Evolutionary conservation across 2,113 vertebrate genomes (phyloP).

Genomic region (Plestiodon gilberti): DNA sequence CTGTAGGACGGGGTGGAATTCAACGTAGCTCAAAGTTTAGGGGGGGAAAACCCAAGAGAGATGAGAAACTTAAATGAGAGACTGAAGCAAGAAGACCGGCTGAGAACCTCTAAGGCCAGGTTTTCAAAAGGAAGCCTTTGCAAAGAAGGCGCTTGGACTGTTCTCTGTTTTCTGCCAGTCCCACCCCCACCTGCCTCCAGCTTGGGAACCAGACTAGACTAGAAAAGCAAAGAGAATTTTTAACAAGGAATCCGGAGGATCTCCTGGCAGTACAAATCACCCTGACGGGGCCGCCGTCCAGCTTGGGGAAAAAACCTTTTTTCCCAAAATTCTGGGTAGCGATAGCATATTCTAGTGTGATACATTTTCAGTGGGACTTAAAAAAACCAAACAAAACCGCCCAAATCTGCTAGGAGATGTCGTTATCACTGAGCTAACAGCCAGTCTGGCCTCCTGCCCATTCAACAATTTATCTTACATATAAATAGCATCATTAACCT

Average conservation of each 20-base stretch:
- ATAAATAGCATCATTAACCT: conserved; percentile 32
- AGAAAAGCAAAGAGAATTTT: conserved; percentile 37
- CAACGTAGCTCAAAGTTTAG: too few species aligned
- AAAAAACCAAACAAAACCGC: neutral
- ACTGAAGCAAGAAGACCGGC: too few species aligned
- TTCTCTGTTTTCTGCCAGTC: neutral
- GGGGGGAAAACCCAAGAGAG: too few species aligned
- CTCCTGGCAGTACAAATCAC: rapidly evolving
- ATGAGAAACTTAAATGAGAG: too few species aligned
- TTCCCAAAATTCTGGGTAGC: neutral
- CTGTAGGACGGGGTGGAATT: rapidly evolving
- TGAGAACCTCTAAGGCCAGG: too few species aligned
- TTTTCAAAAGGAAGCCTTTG: too few species aligned
- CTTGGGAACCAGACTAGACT: neutral
- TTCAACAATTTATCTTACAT: neutral
- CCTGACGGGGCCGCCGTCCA: rapidly evolving
- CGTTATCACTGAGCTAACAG: neutral
- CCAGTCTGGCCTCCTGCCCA: neutral
- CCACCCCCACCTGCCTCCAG: neutral
- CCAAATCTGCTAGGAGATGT: neutral
- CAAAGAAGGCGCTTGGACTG: too few species aligned
- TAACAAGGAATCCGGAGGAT: neutral
- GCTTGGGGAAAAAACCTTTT: rapidly evolving
- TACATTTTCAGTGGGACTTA: conserved; percentile 1
- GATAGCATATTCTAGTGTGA: rapidly evolving